A percentile compares a stretch with the other conserved stretches of the same genome.
phyloP scores from a whole-genome alignment of 2,113 vertebrate species.

The rabbit (Oryctolagus cuniculus) region DNA sequence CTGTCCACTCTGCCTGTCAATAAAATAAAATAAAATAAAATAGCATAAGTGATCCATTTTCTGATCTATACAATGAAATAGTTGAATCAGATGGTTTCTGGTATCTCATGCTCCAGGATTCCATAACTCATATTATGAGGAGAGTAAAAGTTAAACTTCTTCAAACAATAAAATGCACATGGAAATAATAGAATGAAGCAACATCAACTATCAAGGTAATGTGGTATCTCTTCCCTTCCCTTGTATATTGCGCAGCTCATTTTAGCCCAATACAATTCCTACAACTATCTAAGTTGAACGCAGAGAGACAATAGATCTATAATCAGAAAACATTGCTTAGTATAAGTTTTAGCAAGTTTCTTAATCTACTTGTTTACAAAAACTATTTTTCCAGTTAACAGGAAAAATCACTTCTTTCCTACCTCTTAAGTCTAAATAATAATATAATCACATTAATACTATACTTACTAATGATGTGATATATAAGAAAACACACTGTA shows the following conservation, averaged over 20 bases:
- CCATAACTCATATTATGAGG: neutral
- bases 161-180: neutral
- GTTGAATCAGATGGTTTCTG: neutral
- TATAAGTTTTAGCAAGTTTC: neutral
- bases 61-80: neutral
- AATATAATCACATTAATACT: neutral
- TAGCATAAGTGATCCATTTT: neutral
- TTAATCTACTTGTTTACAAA: neutral
- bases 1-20: too few species aligned
- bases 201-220: neutral
- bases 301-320: neutral
- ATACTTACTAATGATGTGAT: neutral
- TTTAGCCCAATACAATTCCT: neutral
- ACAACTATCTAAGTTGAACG: neutral
- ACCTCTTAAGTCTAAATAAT: neutral
- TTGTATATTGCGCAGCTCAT: neutral
- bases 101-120: neutral
- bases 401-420: neutral
- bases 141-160: neutral
- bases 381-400: neutral
- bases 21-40: too few species aligned
- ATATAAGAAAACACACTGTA: slow-evolving; percentile 44
- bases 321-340: neutral
- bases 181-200: neutral
- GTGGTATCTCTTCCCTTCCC: neutral